Conservation (phyloP, 2,113 vertebrate species). For the Ceratotherium simum region DNA sequence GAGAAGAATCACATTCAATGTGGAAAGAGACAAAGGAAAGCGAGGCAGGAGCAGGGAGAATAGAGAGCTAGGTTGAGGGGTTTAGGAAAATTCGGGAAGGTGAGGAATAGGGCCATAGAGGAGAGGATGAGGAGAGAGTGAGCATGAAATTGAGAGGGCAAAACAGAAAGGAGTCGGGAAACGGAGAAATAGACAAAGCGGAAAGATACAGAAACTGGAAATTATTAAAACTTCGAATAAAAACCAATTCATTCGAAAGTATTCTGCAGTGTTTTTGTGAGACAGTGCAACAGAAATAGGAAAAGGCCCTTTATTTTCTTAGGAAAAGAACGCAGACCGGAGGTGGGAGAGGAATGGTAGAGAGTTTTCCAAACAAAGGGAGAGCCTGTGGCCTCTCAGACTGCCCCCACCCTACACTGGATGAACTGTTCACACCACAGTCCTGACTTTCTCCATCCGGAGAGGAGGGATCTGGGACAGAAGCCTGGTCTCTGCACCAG, state of each 20-base stretch:
- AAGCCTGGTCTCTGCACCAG: background rate
- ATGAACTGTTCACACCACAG: background rate
- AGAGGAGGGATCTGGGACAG: background rate
- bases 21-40: background rate
- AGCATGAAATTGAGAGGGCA: background rate
- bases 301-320: slow-evolving; percentile 69
- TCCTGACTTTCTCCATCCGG: background rate
- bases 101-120: background rate
- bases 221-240: background rate
- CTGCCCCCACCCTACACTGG: background rate
- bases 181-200: background rate
- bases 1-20: background rate
- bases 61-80: background rate
- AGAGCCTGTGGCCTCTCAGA: slow-evolving; percentile 53
- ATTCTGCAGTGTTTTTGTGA: slow-evolving; percentile 39
- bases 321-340: slow-evolving; percentile 47
- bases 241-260: background rate
- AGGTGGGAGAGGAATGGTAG: slow-evolving; percentile 57
- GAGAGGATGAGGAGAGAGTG: background rate
- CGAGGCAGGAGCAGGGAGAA: background rate
- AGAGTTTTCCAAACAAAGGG: slow-evolving; percentile 63
- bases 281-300: slow-evolving; percentile 44
- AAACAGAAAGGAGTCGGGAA: background rate
- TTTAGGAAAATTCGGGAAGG: background rate
- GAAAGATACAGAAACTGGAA: slow-evolving; percentile 3